Base-by-base conservation (phyloP, 1,140 invertebrate species). In the Scaptodrosophila lebanonensis region DNA sequence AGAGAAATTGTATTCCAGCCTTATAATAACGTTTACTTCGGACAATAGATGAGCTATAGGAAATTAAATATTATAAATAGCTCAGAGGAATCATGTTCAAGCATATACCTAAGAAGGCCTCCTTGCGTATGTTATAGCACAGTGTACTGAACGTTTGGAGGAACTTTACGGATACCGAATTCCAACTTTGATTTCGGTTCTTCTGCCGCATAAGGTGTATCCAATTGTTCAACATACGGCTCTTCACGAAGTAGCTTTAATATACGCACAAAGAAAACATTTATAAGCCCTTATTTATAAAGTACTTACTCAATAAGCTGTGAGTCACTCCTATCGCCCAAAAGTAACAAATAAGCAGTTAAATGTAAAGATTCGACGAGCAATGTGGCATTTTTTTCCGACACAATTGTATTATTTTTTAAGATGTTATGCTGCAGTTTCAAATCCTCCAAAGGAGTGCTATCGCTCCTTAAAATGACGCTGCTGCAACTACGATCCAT, bases 241-340 rank as follows among this genome's bases (percentile, higher is more conserved):
- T 98, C 88, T 99, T 98, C 77, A 99, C 88, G 86, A 99, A 99
- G 87, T 98, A 99, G 85, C 97, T 99, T 87, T 12, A 91, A n/a
- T n/a, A n/a, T n/a, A n/a, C n/a, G n/a, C n/a, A n/a, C n/a, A 92
- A 71, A 3, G 15, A 2, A 29, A 48, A 16, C 4, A 5, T 1
- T 8, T 38, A 77, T 4, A 15, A 40, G 2, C 9, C 6, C 18
- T 18, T 45, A n/a, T 1, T 1, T 17, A 12, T 36, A 0, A 1
- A n/a, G 1, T 2, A 70, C 94, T 93, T 91, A 99, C 98, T 99
- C 98, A 90, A 99, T 99, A 20, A 99, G 97, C 58, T 96, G 95
- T 60, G 96, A 97, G 87, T 99, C 98, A 92, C 99, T 99, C 89
- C 99, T 98, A 89, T 99, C 98, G 17, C 98, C 98, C 98, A 98